phyloP scores from a whole-genome alignment of 2,888 invertebrate species.

The Ctenicera cuprea region DNA sequence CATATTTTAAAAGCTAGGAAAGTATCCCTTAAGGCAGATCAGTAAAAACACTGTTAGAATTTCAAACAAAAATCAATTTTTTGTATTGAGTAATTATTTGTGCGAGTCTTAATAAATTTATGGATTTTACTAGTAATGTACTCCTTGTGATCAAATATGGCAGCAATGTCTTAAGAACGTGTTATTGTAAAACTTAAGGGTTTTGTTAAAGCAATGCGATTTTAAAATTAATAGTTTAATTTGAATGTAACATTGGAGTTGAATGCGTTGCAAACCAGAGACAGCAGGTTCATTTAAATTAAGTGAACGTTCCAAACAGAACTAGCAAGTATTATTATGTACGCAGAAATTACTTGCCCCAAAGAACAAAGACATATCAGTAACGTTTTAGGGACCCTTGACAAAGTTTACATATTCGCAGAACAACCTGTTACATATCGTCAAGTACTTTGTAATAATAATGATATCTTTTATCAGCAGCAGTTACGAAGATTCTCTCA shows the following conservation, averaged over 20 bases:
- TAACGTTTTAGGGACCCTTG: background rate
- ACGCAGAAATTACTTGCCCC: no score
- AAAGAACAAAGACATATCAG: slow-evolving; percentile 6
- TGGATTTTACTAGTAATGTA: no score
- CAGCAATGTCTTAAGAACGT: no score
- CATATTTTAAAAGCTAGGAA: no score
- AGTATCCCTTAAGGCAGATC: no score
- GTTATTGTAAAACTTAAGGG: background rate
- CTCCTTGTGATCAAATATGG: no score
- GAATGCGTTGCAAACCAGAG: background rate
- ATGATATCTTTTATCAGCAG: slow-evolving; percentile 42
- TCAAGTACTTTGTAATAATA: slow-evolving; percentile 1
- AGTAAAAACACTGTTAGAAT: no score
- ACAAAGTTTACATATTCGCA: background rate
- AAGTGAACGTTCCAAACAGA: background rate
- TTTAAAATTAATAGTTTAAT: background rate
- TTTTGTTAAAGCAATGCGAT: background rate
- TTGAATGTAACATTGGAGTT: no score
- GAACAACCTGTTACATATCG: slow-evolving; percentile 14
- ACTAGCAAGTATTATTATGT: background rate
- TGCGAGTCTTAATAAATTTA: no score
- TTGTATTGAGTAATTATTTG: no score
- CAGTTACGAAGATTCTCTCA: slow-evolving; percentile 89
- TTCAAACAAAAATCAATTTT: no score
- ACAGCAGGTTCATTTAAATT: background rate